These are phyloP conservation scores for Melanotaenia pygmaea DNA, from an alignment of 2,797 vertebrate genomes.

Conservation along the genomic window DNA sequence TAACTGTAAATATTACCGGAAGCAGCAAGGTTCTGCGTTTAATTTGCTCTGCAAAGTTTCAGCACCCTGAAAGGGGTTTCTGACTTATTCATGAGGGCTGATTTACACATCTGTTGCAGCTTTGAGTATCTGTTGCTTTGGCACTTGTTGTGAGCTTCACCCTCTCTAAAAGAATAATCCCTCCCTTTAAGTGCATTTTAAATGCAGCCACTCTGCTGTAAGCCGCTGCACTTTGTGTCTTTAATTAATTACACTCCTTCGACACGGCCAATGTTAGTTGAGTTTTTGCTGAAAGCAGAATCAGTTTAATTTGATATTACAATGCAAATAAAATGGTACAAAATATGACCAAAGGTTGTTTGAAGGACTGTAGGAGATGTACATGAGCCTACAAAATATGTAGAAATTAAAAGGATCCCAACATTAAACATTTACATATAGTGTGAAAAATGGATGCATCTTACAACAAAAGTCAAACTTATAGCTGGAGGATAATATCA, in stretches of 20 bases:
- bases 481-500: conserved; percentile 8
- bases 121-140: conserved; percentile 58
- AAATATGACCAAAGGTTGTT: conserved; percentile 5
- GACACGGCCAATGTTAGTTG: background rate
- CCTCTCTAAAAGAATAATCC: conserved; percentile 48
- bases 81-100: conserved; percentile 51
- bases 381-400: background rate
- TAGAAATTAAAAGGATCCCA: conserved; percentile 3
- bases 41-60: conserved; percentile 36
- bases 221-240: background rate
- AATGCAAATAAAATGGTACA: conserved; percentile 1
- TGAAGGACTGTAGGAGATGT: conserved; percentile 17
- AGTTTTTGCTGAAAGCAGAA: conserved; percentile 1
- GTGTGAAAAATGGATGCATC: conserved; percentile 1
- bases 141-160: conserved; percentile 35
- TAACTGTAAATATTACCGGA: background rate
- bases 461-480: conserved; percentile 7
- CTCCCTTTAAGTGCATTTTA: conserved; percentile 17
- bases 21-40: background rate
- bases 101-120: conserved; percentile 66
- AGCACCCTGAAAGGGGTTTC: conserved; percentile 7
- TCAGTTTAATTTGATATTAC: background rate
- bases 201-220: conserved; percentile 9
- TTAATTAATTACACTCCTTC: background rate
- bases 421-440: background rate